Percentiles rank a stretch among this genome's conserved stretches.
These are phyloP conservation scores for Coenonympha arcania DNA, from an alignment of 2,888 invertebrate species.

Conservation along the genomic window DNA sequence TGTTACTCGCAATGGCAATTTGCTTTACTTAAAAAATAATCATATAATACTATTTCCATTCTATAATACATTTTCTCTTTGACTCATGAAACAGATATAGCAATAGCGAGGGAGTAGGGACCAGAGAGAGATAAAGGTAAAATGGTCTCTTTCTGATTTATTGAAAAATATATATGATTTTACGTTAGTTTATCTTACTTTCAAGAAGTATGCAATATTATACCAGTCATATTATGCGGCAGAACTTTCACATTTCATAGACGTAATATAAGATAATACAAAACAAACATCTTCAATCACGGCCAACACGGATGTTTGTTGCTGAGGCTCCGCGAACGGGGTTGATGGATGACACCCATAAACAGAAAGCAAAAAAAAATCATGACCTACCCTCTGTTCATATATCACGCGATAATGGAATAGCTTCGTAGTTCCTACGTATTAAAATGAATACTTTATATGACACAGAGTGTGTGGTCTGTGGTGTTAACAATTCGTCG, in stretches of 20 bases:
- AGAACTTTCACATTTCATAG: background rate
- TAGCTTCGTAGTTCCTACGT: constrained; percentile 13
- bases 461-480: too few species aligned
- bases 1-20: too few species aligned
- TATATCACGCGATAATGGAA: constrained; percentile 18
- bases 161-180: too few species aligned
- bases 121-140: too few species aligned
- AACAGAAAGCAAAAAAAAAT: constrained; percentile 19
- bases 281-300: constrained; percentile 21
- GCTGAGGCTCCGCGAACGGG: constrained; percentile 13
- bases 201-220: background rate
- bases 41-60: too few species aligned
- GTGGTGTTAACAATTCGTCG: too few species aligned
- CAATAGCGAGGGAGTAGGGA: too few species aligned
- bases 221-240: background rate
- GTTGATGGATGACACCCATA: constrained; percentile 27
- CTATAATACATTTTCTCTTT: too few species aligned
- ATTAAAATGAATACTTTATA: background rate
- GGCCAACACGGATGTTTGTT: constrained; percentile 10
- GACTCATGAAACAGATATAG: too few species aligned
- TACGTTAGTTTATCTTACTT: too few species aligned
- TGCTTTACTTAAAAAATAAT: too few species aligned
- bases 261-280: constrained; percentile 1
- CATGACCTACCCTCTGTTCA: constrained; percentile 2
- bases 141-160: too few species aligned